These are phyloP conservation scores for Apis mellifera DNA, from an alignment of 1,140 invertebrate species.

Conservation along the genomic window DNA sequence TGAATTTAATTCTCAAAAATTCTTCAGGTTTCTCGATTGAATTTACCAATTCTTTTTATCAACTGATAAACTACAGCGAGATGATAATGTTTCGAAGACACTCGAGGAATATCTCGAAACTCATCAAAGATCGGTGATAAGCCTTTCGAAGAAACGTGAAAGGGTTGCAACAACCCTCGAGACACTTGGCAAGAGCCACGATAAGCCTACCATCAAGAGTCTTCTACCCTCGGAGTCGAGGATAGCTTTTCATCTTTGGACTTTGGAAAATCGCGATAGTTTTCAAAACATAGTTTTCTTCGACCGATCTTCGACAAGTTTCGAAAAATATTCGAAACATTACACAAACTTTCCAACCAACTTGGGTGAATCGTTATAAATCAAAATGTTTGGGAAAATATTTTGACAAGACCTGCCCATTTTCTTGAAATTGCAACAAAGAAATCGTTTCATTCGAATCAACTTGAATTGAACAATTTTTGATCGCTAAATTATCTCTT, in stretches of 20 bases:
- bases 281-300: not conserved
- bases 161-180: constrained; percentile 11
- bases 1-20: too few relatives aligned
- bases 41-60: not conserved
- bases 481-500: too few relatives aligned
- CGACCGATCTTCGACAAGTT: not conserved
- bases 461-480: too few relatives aligned
- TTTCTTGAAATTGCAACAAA: too few relatives aligned
- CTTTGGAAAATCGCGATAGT: constrained; percentile 13
- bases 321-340: not conserved
- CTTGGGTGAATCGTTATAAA: not conserved
- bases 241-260: constrained; percentile 20
- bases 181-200: not conserved
- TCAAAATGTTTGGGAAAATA: too few relatives aligned
- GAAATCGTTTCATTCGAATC: too few relatives aligned
- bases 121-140: not conserved
- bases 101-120: constrained; percentile 1
- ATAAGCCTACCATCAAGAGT: constrained; percentile 33
- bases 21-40: too few relatives aligned
- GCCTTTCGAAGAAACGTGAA: constrained; percentile 1
- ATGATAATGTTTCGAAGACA: not conserved
- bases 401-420: not conserved
- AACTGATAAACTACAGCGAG: not conserved
- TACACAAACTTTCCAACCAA: not conserved
- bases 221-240: not conserved